A percentile compares a stretch with the other conserved stretches of the same genome.
Evolutionary conservation across 2,888 invertebrate genomes (phyloP).

Genomic region (Pristionchus exspectatus): DNA sequence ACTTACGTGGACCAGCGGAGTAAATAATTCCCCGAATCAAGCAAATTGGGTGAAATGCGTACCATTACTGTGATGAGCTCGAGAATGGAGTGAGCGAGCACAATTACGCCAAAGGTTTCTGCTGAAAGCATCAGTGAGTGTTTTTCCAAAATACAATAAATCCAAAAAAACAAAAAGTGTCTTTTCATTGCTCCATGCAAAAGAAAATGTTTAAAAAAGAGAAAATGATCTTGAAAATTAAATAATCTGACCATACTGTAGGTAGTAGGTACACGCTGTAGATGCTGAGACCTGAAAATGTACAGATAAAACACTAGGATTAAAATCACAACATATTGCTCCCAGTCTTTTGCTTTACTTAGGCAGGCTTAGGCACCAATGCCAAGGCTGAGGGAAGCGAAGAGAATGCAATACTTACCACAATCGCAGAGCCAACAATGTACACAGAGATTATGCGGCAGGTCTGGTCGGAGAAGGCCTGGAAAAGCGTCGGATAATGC

Average conservation of each 20-base stretch:
- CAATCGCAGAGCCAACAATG: background rate
- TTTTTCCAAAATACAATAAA: background rate
- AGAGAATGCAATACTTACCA: background rate
- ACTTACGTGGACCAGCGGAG: too few species aligned
- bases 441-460: background rate
- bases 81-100: background rate
- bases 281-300: constrained; percentile 12
- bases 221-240: background rate
- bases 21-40: background rate
- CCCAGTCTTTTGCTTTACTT: too few species aligned
- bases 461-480: constrained; percentile 24
- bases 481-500: background rate
- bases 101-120: constrained; percentile 38
- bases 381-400: too few species aligned
- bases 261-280: constrained; percentile 46
- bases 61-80: constrained; percentile 41
- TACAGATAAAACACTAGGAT: background rate
- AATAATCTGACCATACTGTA: constrained; percentile 17
- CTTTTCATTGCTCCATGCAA: too few species aligned
- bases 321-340: too few species aligned
- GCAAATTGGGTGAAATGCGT: background rate
- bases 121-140: constrained; percentile 16
- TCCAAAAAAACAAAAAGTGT: background rate
- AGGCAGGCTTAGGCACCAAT: too few species aligned
- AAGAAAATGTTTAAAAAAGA: too few species aligned